Base-by-base conservation (phyloP, 2,888 invertebrate genomes). In the Tetranychus truncatus region DNA sequence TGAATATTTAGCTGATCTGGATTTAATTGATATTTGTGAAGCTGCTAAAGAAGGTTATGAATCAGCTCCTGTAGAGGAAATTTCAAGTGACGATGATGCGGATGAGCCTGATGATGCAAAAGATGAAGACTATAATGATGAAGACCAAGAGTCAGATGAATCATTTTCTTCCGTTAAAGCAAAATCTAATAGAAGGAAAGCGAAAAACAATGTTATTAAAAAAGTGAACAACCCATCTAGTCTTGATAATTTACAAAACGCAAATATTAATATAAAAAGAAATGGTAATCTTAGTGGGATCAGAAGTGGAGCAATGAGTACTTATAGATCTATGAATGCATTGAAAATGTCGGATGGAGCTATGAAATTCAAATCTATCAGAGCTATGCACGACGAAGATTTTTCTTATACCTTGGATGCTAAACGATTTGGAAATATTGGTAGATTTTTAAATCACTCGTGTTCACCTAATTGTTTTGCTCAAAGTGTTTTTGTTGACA, bases 401-500 rank as follows among this genome's bases (percentile, higher is more conserved):
- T 73, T 55, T 21, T 55, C 55, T 15, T 73, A 73, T 21, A 21
- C 73, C 18, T 21, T 99, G 92, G 97, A 99, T 85, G 97, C 97
- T 0, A 96, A 96, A 84, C 89, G 89, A 77, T 90, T 89, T 77
- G 99, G 99, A 80, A 99, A 99, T 84, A 90, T 99, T 78, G 97
- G 97, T 55, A 86, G 97, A 81, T 97, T 95, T 82, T 87, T 97
- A 71, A 96, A 96, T 84, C 87, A 87, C 81, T 95, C 94, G 55
- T 99, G 97, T 82, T 87, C 88, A 44, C 97, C 99, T 0, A 99
- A 99, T 84, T 90, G 95, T 71, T 95, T 95, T 84, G 96, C 97
- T 0, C 96, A 99, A 84, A 97, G 96, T 84, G 95, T 99, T 5
- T 95, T 99, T 83, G 95, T 96, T 46, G 97, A 97, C 84, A 96